phyloP scores from a whole-genome alignment of 2,797 vertebrate species.

The Chrosomus eos region DNA sequence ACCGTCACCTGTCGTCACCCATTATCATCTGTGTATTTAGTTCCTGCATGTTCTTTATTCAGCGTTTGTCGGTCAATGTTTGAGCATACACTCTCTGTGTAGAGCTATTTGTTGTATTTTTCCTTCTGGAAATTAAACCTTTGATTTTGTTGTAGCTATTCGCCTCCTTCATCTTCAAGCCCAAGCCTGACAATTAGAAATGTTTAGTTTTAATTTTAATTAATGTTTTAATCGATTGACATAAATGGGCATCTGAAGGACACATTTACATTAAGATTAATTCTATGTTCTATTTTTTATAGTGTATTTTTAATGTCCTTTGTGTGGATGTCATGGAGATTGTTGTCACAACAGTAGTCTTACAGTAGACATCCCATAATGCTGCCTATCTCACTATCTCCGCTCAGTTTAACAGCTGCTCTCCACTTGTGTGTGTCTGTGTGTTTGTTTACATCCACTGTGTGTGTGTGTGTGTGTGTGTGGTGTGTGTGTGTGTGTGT shows the following conservation, averaged over 20 bases:
- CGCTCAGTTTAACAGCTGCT: conserved; percentile 39
- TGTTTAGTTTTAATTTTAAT: background rate
- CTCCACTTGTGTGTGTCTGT: conserved; percentile 10
- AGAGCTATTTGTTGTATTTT: no score
- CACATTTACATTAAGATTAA: background rate
- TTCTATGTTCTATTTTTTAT: background rate
- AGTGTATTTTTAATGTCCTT: background rate
- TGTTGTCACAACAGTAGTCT: conserved; percentile 31
- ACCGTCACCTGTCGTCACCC: no score
- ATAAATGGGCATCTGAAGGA: background rate
- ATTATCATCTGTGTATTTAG: no score
- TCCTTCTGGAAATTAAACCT: no score
- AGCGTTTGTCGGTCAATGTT: no score
- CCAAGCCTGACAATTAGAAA: no score
- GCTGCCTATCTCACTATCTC: conserved; percentile 31
- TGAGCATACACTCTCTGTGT: no score
- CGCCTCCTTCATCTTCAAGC: no score
- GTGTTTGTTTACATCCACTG: conserved; percentile 45
- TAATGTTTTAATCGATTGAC: background rate
- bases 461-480: background rate
- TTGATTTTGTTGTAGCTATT: no score
- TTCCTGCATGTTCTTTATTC: no score
- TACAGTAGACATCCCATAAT: conserved; percentile 19
- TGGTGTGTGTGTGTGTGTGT: background rate
- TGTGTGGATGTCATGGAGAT: conserved; percentile 3